phyloP scores from a whole-genome alignment of 2,113 vertebrate species.

The Noctilio leporinus region DNA sequence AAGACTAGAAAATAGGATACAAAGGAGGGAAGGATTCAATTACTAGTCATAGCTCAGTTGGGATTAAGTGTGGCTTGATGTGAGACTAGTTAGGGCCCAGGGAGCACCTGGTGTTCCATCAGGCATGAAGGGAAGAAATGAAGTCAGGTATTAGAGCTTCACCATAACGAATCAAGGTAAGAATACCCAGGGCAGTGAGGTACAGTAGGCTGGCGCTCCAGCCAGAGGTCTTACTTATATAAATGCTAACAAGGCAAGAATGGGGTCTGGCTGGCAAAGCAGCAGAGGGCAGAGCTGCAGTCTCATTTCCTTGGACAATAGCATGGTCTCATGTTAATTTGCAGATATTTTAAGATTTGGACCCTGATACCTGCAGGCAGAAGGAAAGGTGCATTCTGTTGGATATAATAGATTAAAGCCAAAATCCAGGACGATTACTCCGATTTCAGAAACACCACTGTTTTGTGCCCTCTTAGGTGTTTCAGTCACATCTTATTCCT shows the following conservation, averaged over 20 bases:
- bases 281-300: neutral
- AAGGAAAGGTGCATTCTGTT: neutral
- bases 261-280: neutral
- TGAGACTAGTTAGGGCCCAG: neutral
- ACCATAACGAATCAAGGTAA: conserved; percentile 1
- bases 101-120: neutral
- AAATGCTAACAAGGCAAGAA: conserved; percentile 50
- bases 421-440: neutral
- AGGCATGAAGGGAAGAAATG: conserved; percentile 41
- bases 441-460: neutral
- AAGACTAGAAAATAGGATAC: neutral
- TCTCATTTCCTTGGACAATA: neutral
- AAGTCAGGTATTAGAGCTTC: neutral
- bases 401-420: neutral
- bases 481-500: neutral
- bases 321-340: neutral
- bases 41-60: neutral
- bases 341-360: neutral
- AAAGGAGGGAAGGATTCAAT: neutral
- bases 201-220: accelerated
- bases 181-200: neutral
- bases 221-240: neutral
- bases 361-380: neutral
- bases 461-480: neutral
- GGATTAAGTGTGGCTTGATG: neutral